Base-by-base conservation (phyloP, 2,797 vertebrate species). In the Orestias chungarensis region DNA sequence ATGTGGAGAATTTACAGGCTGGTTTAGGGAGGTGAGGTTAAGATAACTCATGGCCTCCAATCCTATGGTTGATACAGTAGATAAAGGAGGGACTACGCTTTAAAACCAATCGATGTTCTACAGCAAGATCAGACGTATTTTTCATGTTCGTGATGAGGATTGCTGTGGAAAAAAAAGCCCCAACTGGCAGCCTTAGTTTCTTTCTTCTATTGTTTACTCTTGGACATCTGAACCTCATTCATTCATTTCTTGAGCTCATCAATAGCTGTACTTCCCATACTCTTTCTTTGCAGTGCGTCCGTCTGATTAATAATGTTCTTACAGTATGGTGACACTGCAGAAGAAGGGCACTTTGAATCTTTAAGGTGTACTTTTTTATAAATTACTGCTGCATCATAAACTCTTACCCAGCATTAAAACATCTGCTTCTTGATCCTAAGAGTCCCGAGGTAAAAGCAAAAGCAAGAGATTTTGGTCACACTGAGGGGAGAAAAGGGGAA, bases 291-390 rank as follows among this genome's bases (percentile, higher is more conserved):
- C 70, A 29, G 59, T 70, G 47, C 76, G 57, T 64, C n/a, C n/a
- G 50, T 74, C 78, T 91, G 92, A 93, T 91, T 78, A 91, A 92
- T 87, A 42, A 75, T 52, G 66, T 65, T 80, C 86, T 70, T 78
- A 49, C 75, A 85, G 83, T 71, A 71, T 15, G 66, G 78, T 81
- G 89, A 89, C 84, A 87, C 73, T 64, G 66, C 73, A 82, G 77
- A 80, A 87, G 78, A 85, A 82, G 75, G 84, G 78, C 81, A 67
- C 82, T 75, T 88, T 93, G 89, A 92, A 92, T 92, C 86, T 90
- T 93, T 91, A 91, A 91, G 88, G 88, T 72, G 84, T 87, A 77
- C 86, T 85, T 85, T n/a, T 89, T 90, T 86, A 88, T 93, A 91
- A 91, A 93, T 93, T 91, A 91, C 83, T 71, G 81, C 81, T 14